These are phyloP conservation scores for Zoanthus gigantus DNA, from an alignment of 92 coral and sea anemone species.

Conservation along the genomic window DNA sequence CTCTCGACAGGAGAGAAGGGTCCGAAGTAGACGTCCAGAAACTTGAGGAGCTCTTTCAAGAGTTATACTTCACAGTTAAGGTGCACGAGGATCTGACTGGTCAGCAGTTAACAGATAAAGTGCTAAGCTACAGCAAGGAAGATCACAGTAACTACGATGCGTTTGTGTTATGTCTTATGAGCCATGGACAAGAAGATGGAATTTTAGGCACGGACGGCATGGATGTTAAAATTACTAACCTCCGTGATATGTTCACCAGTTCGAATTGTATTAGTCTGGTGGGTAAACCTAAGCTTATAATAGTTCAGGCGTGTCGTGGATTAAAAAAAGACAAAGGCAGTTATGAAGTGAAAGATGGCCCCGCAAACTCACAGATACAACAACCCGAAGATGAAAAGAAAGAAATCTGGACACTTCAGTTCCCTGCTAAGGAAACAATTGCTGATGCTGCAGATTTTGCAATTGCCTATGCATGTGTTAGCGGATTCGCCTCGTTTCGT, in stretches of 20 bases:
- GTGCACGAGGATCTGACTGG: slow-evolving; percentile 18
- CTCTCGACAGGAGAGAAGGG: slow-evolving; percentile 27
- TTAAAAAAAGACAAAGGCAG: slow-evolving; percentile 6
- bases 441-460: slow-evolving; percentile 41
- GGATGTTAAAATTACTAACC: background rate
- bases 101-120: background rate
- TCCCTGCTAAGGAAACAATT: slow-evolving; percentile 14
- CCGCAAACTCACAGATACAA: background rate
- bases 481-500: slow-evolving; percentile 39
- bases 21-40: slow-evolving; percentile 43
- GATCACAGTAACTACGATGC: slow-evolving; percentile 23
- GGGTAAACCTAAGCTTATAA: slow-evolving; percentile 33
- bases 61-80: slow-evolving; percentile 8
- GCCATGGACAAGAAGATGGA: slow-evolving; percentile 36
- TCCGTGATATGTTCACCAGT: slow-evolving; percentile 19
- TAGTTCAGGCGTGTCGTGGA: slow-evolving; percentile 41
- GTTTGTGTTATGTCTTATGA: slow-evolving; percentile 50
- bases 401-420: slow-evolving; percentile 13
- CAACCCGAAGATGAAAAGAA: slow-evolving; percentile 6
- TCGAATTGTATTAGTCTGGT: background rate
- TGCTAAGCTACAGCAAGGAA: background rate
- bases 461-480: slow-evolving; percentile 32
- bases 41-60: slow-evolving; percentile 23
- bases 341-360: slow-evolving; percentile 21
- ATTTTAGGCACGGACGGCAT: slow-evolving; percentile 30